Evolutionary conservation across 2,888 invertebrate genomes (phyloP).

Genomic region (Heliconius sara): DNA sequence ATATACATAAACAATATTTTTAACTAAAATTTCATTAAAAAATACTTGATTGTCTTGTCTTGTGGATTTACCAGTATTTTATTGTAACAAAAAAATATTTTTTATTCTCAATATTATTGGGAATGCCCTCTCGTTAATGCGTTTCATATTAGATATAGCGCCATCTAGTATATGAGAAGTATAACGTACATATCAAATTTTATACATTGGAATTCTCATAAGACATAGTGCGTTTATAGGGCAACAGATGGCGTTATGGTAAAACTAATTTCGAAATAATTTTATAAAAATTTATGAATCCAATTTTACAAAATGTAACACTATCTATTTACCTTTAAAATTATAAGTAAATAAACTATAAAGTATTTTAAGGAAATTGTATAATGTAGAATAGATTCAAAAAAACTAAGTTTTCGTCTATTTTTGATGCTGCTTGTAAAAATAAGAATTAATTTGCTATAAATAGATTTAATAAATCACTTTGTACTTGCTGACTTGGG

Average conservation of each 20-base stretch:
- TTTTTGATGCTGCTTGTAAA: too few species aligned
- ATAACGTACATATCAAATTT: not conserved
- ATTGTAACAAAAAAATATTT: not conserved
- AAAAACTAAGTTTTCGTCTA: too few species aligned
- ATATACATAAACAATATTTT: not conserved
- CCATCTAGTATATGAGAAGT: not conserved
- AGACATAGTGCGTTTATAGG: not conserved
- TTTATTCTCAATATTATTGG: not conserved
- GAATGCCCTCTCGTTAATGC: not conserved
- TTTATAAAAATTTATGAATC: too few species aligned
- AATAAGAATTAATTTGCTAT: too few species aligned
- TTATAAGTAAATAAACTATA: too few species aligned
- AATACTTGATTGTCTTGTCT: not conserved
- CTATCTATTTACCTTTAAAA: too few species aligned
- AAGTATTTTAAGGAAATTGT: too few species aligned
- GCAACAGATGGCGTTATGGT: not conserved
- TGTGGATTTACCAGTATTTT: not conserved
- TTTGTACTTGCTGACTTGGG: too few species aligned
- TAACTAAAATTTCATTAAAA: too few species aligned
- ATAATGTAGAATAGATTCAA: too few species aligned
- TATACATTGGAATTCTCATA: not conserved
- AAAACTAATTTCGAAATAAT: not conserved
- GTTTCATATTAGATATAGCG: not conserved
- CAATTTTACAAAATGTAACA: too few species aligned
- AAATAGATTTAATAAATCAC: too few species aligned